These are phyloP conservation scores for Nothocercus julius DNA, from an alignment of 2,113 vertebrate genomes.

Conservation along the genomic window DNA sequence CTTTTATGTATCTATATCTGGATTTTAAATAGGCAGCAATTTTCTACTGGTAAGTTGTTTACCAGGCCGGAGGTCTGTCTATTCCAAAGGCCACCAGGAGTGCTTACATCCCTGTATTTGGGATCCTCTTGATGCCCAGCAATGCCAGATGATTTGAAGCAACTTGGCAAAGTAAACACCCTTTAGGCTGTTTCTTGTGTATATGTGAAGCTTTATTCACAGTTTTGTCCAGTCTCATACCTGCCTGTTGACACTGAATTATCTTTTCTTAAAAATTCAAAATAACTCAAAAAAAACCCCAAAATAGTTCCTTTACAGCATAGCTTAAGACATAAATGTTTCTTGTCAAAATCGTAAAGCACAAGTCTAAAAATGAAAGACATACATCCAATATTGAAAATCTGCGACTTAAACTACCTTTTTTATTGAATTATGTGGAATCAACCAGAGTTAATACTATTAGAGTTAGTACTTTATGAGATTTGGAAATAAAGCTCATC, in stretches of 20 bases:
- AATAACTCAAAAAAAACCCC: not conserved
- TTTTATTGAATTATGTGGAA: not conserved
- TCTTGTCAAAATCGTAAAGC: not conserved
- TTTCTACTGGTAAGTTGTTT: conserved; percentile 1
- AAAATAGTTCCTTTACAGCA: not conserved
- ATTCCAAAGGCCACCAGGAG: not conserved
- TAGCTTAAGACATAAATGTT: not conserved
- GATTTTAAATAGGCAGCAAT: not conserved
- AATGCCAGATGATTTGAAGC: not conserved
- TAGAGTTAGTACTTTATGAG: conserved; percentile 38
- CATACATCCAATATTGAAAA: not conserved
- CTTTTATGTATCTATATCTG: not conserved
- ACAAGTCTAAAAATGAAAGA: not conserved
- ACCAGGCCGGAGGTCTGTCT: not conserved
- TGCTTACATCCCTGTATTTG: not conserved
- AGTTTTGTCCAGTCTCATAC: not conserved
- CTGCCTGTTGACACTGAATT: not conserved
- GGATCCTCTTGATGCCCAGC: not conserved
- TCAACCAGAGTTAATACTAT: not conserved
- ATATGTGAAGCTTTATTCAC: not conserved
- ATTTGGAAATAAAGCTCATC: conserved; percentile 18
- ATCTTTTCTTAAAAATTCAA: not conserved
- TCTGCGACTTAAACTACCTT: not conserved
- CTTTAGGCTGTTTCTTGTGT: not conserved
- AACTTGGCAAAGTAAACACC: not conserved